These are phyloP conservation scores for Hyla sarda DNA, from an alignment of 2,113 vertebrate species.

Conservation along the genomic window DNA sequence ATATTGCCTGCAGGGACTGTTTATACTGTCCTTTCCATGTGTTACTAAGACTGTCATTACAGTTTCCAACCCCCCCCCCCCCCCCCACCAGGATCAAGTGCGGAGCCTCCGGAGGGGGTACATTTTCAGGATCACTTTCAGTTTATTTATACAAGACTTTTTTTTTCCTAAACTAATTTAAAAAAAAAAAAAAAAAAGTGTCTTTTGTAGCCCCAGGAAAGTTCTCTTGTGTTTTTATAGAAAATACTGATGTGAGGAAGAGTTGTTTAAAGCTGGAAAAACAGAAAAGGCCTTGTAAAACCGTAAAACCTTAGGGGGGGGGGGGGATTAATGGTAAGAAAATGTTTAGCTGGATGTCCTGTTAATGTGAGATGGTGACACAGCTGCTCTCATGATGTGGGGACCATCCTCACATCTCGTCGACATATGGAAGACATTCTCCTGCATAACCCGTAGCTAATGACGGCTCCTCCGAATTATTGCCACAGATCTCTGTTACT, in stretches of 20 bases:
- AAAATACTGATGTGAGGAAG: background rate
- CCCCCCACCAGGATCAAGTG: constrained; percentile 35
- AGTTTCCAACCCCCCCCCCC: no score
- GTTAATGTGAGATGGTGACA: background rate
- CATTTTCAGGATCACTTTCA: background rate
- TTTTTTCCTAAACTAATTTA: constrained; percentile 42
- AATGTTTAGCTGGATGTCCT: background rate
- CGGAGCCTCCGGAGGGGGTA: constrained; percentile 3
- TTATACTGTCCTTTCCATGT: background rate
- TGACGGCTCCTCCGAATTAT: background rate
- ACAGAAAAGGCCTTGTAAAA: constrained; percentile 3
- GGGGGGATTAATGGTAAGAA: background rate
- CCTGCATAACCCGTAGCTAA: background rate
- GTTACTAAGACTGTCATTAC: constrained; percentile 11
- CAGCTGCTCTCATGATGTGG: constrained; percentile 3
- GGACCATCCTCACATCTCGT: background rate
- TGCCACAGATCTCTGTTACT: background rate
- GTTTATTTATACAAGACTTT: constrained; percentile 46
- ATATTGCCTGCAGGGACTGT: background rate
- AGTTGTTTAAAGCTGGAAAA: constrained; percentile 34
- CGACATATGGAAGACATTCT: constrained; percentile 36
- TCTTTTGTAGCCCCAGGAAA: constrained; percentile 21
- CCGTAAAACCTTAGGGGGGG: no score
- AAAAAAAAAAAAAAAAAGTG: no score
- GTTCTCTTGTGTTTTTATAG: constrained; percentile 15